Conservation (phyloP, 2,797 vertebrate genomes). For the Sebastes itinus region DNA sequence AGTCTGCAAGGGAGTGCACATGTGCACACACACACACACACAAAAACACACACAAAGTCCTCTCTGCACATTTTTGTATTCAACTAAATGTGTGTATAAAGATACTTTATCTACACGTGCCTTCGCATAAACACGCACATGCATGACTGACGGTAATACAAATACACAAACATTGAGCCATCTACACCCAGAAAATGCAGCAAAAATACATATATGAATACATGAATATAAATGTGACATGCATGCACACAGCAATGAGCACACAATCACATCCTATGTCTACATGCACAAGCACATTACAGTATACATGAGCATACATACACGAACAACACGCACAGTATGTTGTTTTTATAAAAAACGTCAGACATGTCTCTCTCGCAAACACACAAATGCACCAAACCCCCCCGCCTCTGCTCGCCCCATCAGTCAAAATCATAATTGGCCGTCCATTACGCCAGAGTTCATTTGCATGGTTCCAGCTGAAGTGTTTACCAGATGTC, state of each 20-base stretch:
- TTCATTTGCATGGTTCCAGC: constrained; percentile 71
- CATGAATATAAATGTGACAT: constrained; percentile 5
- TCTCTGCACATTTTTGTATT: not conserved
- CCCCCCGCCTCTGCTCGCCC: not conserved
- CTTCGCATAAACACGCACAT: not conserved
- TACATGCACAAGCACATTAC: not conserved
- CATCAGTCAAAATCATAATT: constrained; percentile 74
- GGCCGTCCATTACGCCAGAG: constrained; percentile 67
- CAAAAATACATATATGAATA: constrained; percentile 1
- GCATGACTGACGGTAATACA: not conserved
- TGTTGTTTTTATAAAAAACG: constrained; percentile 3
- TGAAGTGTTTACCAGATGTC: constrained; percentile 78
- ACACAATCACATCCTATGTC: not conserved
- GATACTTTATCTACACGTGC: not conserved
- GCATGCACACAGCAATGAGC: not conserved
- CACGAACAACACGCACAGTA: not conserved
- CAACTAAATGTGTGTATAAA: not conserved
- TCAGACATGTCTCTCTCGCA: not conserved
- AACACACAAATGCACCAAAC: not conserved
- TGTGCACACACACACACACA: not conserved
- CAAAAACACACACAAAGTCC: not conserved
- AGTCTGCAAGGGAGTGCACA: constrained; percentile 25
- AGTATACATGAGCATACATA: not conserved
- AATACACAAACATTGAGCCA: not conserved
- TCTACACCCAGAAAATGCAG: not conserved